phyloP scores from a whole-genome alignment of 2,888 invertebrate genomes.

The Drosophila quinaria region DNA sequence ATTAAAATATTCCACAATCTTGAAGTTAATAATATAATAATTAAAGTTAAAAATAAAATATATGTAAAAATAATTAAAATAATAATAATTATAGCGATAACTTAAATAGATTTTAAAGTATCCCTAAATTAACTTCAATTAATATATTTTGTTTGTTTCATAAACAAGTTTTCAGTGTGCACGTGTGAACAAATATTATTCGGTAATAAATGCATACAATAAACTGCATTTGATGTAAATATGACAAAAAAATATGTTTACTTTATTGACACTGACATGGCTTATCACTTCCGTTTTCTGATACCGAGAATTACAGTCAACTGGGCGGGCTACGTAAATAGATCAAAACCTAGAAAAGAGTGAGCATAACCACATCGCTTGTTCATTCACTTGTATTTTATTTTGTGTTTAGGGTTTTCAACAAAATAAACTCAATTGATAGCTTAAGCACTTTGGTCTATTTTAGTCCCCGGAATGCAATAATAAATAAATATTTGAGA shows the following conservation, averaged over 20 bases:
- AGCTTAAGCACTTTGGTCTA: conserved; percentile 4
- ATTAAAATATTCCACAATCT: not conserved
- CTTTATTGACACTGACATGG: conserved; percentile 14
- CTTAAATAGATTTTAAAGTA: too few relatives aligned
- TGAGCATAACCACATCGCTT: conserved; percentile 31
- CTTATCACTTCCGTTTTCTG: conserved; percentile 46
- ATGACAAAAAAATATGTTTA: conserved; percentile 2
- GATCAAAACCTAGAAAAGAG: conserved; percentile 9
- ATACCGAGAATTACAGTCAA: conserved; percentile 28
- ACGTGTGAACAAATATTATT: not conserved
- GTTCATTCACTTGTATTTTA: not conserved
- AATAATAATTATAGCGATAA: too few relatives aligned
- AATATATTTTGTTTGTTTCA: not conserved
- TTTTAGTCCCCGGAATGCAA: conserved; percentile 2
- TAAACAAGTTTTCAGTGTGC: conserved; percentile 5
- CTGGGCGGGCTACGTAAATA: conserved; percentile 30
- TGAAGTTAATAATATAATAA: not conserved
- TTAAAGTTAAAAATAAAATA: not conserved
- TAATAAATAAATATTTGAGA: conserved; percentile 41
- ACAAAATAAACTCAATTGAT: conserved; percentile 6
- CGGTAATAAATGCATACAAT: not conserved
- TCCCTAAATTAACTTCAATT: too few relatives aligned
- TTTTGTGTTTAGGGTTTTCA: not conserved
- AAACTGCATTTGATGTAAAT: conserved; percentile 19
- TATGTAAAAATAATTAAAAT: not conserved